Conservation (phyloP, 2,113 vertebrate genomes). For the Catharus bicknelli region DNA sequence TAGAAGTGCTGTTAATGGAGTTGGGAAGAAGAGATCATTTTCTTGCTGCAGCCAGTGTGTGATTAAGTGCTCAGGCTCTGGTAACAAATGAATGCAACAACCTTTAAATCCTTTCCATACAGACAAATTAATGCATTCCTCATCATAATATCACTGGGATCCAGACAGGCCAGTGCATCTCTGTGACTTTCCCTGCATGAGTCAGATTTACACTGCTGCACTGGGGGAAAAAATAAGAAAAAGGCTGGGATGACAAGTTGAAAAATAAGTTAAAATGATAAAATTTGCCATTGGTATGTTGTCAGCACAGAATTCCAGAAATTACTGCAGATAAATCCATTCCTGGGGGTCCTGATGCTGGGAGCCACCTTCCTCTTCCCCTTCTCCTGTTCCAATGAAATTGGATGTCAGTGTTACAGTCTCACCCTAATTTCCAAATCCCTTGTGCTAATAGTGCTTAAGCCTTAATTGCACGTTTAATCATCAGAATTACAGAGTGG, state of each 20-base stretch:
- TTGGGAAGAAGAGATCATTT: constrained; percentile 60
- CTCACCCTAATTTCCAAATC: constrained; percentile 5
- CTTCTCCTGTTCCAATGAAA: neutral
- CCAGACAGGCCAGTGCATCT: neutral
- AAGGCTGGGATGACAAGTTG: neutral
- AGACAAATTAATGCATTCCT: constrained; percentile 63
- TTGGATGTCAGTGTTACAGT: neutral
- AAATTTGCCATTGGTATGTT: neutral
- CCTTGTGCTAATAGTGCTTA: neutral
- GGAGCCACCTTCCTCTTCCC: neutral
- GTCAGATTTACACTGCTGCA: constrained; percentile 16
- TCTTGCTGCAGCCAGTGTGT: constrained; percentile 22
- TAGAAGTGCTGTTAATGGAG: constrained; percentile 41
- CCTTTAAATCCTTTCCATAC: constrained; percentile 61
- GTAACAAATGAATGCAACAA: constrained; percentile 56
- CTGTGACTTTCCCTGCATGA: neutral
- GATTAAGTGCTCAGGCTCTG: constrained; percentile 53
- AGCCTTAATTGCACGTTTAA: constrained; percentile 53
- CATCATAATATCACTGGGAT: constrained; percentile 7
- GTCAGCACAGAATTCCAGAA: constrained; percentile 8
- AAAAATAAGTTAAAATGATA: constrained; percentile 60
- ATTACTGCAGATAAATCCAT: constrained; percentile 12
- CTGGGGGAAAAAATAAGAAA: neutral
- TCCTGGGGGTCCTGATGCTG: neutral
- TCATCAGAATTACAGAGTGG: constrained; percentile 1